phyloP scores from a whole-genome alignment of 2,888 invertebrate species.

The Coleophora deauratella region DNA sequence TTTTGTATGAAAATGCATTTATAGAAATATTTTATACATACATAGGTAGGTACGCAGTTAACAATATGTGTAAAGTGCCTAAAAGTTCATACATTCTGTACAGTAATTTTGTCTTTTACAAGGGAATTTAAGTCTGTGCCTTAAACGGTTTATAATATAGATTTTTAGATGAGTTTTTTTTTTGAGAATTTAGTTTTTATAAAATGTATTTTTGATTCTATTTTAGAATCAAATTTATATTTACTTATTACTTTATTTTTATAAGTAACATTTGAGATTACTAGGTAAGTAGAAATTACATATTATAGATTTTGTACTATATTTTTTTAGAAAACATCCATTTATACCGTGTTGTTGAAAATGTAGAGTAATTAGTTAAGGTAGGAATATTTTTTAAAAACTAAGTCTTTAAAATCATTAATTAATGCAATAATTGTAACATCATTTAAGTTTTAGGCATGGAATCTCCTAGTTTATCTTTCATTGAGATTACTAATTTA shows the following conservation, averaged over 20 bases:
- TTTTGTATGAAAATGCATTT: slow-evolving; percentile 29
- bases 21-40: slow-evolving; percentile 10
- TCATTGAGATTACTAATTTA: slow-evolving; percentile 60
- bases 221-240: slow-evolving; percentile 24
- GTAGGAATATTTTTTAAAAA: slow-evolving; percentile 17
- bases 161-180: slow-evolving; percentile 5
- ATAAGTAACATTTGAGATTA: slow-evolving; percentile 52
- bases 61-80: slow-evolving; percentile 6
- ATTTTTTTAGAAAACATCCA: slow-evolving; percentile 40
- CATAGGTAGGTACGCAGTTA: slow-evolving; percentile 1
- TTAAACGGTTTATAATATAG: slow-evolving; percentile 19
- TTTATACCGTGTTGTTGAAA: slow-evolving; percentile 52
- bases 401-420: slow-evolving; percentile 27
- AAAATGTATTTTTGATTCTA: slow-evolving; percentile 11
- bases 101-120: slow-evolving; percentile 19
- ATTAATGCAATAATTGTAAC: slow-evolving; percentile 33
- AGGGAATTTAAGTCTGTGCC: slow-evolving; percentile 35
- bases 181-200: slow-evolving; percentile 7
- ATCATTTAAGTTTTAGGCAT: slow-evolving; percentile 28
- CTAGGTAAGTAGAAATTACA: slow-evolving; percentile 30
- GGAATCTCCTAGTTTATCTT: slow-evolving; percentile 59
- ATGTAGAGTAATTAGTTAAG: slow-evolving; percentile 25
- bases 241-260: background rate
- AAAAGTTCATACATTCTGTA: slow-evolving; percentile 11
- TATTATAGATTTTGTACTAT: slow-evolving; percentile 12